Evolutionary conservation across 2,888 invertebrate genomes (phyloP).

Genomic region (Leucophenga montana): DNA sequence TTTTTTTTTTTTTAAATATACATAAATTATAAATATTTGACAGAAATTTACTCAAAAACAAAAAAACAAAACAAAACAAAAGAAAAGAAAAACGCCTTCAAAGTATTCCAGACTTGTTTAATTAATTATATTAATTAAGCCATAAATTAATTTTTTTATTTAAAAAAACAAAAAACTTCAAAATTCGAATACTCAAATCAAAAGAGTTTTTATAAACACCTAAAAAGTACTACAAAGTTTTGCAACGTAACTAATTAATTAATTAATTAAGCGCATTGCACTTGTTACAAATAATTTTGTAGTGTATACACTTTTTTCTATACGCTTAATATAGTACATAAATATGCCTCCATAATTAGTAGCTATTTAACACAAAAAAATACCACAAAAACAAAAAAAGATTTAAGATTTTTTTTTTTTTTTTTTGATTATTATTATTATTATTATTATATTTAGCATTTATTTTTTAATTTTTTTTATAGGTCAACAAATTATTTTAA

Average conservation of each 20-base stretch:
- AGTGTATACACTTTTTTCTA: slow-evolving; percentile 34
- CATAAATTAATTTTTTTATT: background rate
- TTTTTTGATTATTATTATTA: slow-evolving; percentile 27
- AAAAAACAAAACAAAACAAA: background rate
- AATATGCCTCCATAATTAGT: no score
- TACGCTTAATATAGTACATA: slow-evolving; percentile 58
- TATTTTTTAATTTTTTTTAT: slow-evolving; percentile 11
- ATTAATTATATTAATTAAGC: slow-evolving; percentile 1
- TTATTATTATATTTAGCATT: slow-evolving; percentile 10
- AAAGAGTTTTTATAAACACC: background rate
- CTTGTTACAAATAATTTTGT: no score
- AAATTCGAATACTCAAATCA: background rate
- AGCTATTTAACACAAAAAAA: no score
- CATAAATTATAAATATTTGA: background rate
- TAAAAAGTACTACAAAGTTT: no score
- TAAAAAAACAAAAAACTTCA: background rate
- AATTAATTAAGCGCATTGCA: no score
- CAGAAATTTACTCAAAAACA: background rate
- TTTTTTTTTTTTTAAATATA: slow-evolving; percentile 13
- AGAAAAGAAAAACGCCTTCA: background rate
- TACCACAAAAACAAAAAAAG: no score
- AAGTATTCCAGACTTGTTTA: no score
- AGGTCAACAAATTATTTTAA: slow-evolving; percentile 10
- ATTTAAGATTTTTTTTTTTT: slow-evolving; percentile 30
- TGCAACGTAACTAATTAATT: no score